Conservation (phyloP, 2,797 vertebrate species). For the Masticophis lateralis region DNA sequence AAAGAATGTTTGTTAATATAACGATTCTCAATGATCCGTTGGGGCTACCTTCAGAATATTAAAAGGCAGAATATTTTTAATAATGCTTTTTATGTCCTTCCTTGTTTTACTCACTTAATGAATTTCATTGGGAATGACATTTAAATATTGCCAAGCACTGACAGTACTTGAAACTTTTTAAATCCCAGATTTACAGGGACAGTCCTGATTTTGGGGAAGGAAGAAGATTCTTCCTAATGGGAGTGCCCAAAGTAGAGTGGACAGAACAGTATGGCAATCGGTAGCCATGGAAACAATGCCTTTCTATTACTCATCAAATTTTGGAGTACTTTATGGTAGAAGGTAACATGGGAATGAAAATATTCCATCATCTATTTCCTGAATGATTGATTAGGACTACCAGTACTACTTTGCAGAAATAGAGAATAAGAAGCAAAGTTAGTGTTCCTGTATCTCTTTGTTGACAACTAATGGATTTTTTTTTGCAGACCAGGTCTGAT, state of each 20-base stretch:
- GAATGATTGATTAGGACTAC: background rate
- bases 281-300: background rate
- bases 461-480: background rate
- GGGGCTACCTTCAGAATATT: background rate
- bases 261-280: background rate
- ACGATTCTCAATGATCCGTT: background rate
- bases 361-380: background rate
- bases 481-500: background rate
- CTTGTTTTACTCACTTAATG: background rate
- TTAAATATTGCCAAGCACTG: background rate
- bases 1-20: background rate
- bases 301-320: background rate
- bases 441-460: background rate
- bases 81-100: background rate
- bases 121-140: background rate
- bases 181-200: background rate
- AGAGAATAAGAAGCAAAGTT: slow-evolving; percentile 1
- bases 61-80: background rate
- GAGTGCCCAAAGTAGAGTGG: background rate
- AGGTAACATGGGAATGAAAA: background rate
- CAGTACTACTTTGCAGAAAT: background rate
- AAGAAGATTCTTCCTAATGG: background rate
- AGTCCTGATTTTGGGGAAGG: background rate
- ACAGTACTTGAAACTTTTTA: background rate
- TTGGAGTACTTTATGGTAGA: background rate